Base-by-base conservation (phyloP, 2,888 invertebrate species). In the Hypercompe scribonia region DNA sequence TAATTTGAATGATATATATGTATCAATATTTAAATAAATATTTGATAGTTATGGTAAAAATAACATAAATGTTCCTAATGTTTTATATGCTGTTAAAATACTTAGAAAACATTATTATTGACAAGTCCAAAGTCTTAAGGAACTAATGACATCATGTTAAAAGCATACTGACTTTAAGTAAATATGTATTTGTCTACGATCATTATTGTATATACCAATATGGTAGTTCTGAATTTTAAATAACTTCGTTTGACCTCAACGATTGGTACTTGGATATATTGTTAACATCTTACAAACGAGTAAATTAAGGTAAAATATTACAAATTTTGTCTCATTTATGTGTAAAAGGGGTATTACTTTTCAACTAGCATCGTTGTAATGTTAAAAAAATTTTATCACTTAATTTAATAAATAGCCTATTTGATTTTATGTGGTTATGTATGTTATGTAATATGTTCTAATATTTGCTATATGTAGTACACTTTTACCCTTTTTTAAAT, bases 61-160 rank as follows among this genome's bases (percentile, higher is more conserved):
- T 58, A 31, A 58, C 15, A 15, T 4, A 58, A 58, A 15, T 28
- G 61, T 61, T 31, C 7, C 31, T 18, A 61, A 61, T 31, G 31
- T 18, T 31, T 5, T 15, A 18, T 18, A 18, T 5, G 31, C 61
- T 31, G 5, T 61, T 18, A 31, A 31, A 61, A 7, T 31, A 31
- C 18, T 31, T 31, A 15, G 1, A 61, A 61, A 61, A 61, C 28
- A 31, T 8, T 31, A 31, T 31, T 50, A 65, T 68, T 68, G 68
- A 68, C 68, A 72, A 68, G 65, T 72, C 36, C 68, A 68, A 72
- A 68, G 64, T 71, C 65, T 39, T 24, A 50, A 54, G 31, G 15
- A 42, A 68, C n/a, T 72, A 50, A 68, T 72, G 68, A 72, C 68
- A 69, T 65, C 75, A 70, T 67, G 65, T 39, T 50, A n/a, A 70